Base-by-base conservation (phyloP, 2,797 vertebrate species). In the Neomorphus geoffroyi region DNA sequence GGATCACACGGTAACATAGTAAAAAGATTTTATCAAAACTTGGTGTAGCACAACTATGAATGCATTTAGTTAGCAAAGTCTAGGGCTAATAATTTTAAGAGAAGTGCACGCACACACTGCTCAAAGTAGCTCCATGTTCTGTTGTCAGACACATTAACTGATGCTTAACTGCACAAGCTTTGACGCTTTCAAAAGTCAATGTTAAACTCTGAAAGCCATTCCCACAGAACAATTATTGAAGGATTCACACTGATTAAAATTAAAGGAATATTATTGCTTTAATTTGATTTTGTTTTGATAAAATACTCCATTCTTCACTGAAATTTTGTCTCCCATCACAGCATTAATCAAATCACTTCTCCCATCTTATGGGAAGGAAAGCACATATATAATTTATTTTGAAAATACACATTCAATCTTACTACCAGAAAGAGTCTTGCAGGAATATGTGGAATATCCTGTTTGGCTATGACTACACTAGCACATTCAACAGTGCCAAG, bases 361-460 rank as follows among this genome's bases (percentile, higher is more conserved):
- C 43, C 22, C 46, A 51, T 79, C 70, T 90, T 80, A 90, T 9
- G 64, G 35, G 26, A 93, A 67, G 41, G 71, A 96, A 96, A 93
- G 71, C 70, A 95, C 94, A 93, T 48, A 81, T 10, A 11, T 53
- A 45, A 79, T 75, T 93, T 82, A 85, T 67, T 72, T 94, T 80
- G 21, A 86, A 94, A 90, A 92, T 86, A 94, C 53, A 84, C 66
- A 92, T 90, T 93, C 88, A 62, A 86, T 90, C 66, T 81, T 53
- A 64, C n/a, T 90, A 88, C 54, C 60, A 77, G 35, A 67, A 93
- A 50, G 32, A 90, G 56, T 45, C 71, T 91, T 89, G 74, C 23
- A 91, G 90, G 60, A 95, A 39, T 90, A 95, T 39, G 86, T 60
- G 74, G 88, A 95, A 95, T 93, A 95, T 92, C 88, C 90, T 96